Evolutionary conservation across 1,140 invertebrate species (phyloP), one percentile per base, ranked within the genome.

Genomic region (Polypedilum pembai): DNA sequence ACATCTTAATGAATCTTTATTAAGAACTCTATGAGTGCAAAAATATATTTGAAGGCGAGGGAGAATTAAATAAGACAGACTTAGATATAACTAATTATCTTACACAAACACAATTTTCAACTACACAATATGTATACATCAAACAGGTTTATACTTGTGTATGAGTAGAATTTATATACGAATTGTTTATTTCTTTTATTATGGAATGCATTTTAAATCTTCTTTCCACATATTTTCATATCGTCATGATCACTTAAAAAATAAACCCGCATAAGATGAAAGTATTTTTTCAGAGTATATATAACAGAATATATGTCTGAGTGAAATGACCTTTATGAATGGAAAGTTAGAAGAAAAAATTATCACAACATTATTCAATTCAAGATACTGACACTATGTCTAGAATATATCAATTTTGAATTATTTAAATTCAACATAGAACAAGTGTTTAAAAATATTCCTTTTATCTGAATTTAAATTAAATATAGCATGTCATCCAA

Each of bases 321-420:
- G 45, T n/a, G 45, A 56, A 56, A 56, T 56, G 45, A 56, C 45
- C 45, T 56, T 15, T 56, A 56, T 56, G 12, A 56, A 56, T 56
- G 45, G 15, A 56, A 56, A 56, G 15, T 56, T n/a, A 56, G 45
- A 33, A 56, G 45, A 33, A 33, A 33, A 33, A 33, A 56, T 56
- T 15, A 56, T 56, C 15, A 15, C 45, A 56, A 15, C 45, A 56
- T 56, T 56, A 56, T 56, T 56, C 45, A 56, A 56, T 56, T 56
- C n/a, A n/a, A 56, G 45, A 12, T n/a, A n/a, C n/a, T n/a, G n/a
- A n/a, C n/a, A n/a, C n/a, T n/a, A n/a, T n/a, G n/a, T n/a, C n/a
- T n/a, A n/a, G n/a, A n/a, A n/a, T n/a, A n/a, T n/a, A n/a, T n/a
- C n/a, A n/a, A n/a, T n/a, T n/a, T n/a, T n/a, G n/a, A n/a, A n/a